Base-by-base conservation (phyloP, 2,797 vertebrate genomes). In the Tenualosa thibaudeaui region DNA sequence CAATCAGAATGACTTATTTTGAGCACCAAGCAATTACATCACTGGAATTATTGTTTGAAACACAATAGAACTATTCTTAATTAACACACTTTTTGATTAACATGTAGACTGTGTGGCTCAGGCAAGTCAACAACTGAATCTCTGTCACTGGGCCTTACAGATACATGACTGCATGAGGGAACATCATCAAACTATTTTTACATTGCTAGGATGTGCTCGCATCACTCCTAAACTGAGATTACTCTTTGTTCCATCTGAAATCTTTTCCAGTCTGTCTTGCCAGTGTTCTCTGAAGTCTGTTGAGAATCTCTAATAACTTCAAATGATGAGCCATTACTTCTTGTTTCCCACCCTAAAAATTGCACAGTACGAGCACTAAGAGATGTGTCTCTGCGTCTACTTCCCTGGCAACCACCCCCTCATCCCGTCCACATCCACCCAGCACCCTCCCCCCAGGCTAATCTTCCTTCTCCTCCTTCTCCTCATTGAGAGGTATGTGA, bases 1-100 rank as follows among this genome's bases (percentile, higher is more conserved):
- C 71, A 78, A 78, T 78, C 71, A 78, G 37, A 78, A 78, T 22
- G 71, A 46, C 71, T 62, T 24, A 24, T 78, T 78, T 46, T 37
- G 5, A 78, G 17, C 71, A 46, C 40, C 40, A 78, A 40, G 17
- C 71, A 78, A 46, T 43, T 43, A 78, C 71, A 46, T 78, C 40
- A 78, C 71, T 78, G 71, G 71, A 78, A 46, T 46, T 78, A 46
- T 43, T 19, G 7, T 78, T n/a, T 46, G 40, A 78, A 78, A 46
- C 71, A 37, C 65, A 78, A 31, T 40, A 78, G 65, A 71, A 37
- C 2, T 43, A n/a, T 46, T 46, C 1, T 40, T 19, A 13, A 78
- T 78, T 78, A 43, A 78, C 46, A 78, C 40, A 78, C 71, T 46
- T 46, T 22, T 22, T 78, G 40, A 78, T 78, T 78, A 78, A 22